Percentiles rank a stretch among this genome's conserved stretches.
phyloP scores from a whole-genome alignment of 1,140 invertebrate species.

The Tenebrio molitor region DNA sequence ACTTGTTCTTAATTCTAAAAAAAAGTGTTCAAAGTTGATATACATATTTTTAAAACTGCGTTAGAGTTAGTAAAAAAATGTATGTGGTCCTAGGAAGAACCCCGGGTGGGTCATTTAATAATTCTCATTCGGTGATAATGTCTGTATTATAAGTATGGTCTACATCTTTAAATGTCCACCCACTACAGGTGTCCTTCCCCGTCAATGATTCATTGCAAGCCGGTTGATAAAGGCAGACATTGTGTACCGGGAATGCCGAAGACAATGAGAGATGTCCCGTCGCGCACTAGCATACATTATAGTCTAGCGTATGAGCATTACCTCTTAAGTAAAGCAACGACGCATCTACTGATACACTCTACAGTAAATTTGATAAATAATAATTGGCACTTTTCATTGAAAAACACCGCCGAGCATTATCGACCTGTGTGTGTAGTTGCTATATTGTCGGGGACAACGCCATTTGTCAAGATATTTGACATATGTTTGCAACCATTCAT shows the following conservation, averaged over 20 bases:
- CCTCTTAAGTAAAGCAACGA: no score
- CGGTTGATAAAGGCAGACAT: slow-evolving; percentile 9
- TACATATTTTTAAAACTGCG: no score
- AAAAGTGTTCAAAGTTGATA: no score
- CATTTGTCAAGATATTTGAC: slow-evolving; percentile 28
- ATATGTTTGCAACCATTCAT: slow-evolving; percentile 26
- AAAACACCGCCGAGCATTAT: slow-evolving; percentile 12
- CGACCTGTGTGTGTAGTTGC: slow-evolving; percentile 9
- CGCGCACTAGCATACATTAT: background rate
- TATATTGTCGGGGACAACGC: slow-evolving; percentile 20
- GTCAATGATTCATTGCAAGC: slow-evolving; percentile 8
- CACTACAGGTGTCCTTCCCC: slow-evolving; percentile 10
- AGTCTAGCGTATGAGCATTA: no score
- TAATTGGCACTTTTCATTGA: slow-evolving; percentile 33
- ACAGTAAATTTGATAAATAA: background rate
- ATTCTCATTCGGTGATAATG: slow-evolving; percentile 10
- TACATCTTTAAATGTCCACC: background rate
- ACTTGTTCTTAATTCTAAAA: no score
- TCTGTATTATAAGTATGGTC: slow-evolving; percentile 16
- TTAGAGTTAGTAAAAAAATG: no score
- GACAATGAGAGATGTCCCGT: slow-evolving; percentile 2
- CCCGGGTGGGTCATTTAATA: no score
- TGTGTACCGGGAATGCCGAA: background rate
- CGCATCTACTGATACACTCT: no score
- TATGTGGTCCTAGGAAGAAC: no score